Conservation (phyloP, 2,888 invertebrate species). For the Macaria liturata region DNA sequence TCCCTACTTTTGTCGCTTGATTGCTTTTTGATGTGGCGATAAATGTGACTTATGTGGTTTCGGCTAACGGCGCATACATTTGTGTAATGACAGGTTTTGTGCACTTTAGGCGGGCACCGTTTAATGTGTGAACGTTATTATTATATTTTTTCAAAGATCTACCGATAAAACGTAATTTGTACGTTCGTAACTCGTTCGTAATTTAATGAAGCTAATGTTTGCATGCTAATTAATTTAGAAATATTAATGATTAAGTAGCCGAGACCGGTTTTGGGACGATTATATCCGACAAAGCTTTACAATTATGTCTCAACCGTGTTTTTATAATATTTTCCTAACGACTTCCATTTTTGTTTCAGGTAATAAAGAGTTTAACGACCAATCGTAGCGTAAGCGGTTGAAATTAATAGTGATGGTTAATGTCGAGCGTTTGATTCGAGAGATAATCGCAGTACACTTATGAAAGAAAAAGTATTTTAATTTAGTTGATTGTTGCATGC, state of each 20-base stretch:
- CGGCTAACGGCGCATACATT: slow-evolving; percentile 63
- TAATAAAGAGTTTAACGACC: slow-evolving; percentile 26
- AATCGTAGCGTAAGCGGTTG: slow-evolving; percentile 35
- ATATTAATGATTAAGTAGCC: slow-evolving; percentile 19
- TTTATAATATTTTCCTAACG: slow-evolving; percentile 1
- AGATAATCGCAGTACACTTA: slow-evolving; percentile 65
- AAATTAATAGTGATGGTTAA: slow-evolving; percentile 49
- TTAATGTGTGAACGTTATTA: slow-evolving; percentile 71
- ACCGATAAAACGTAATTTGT: slow-evolving; percentile 22
- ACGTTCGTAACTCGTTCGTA: slow-evolving; percentile 22
- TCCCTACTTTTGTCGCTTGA: slow-evolving; percentile 75
- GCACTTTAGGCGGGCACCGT: slow-evolving; percentile 65
- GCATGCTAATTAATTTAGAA: slow-evolving; percentile 28
- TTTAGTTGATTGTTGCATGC: slow-evolving; percentile 71
- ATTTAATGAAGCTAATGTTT: slow-evolving; percentile 24
- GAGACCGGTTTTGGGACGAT: slow-evolving; percentile 11
- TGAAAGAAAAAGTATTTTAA: slow-evolving; percentile 77
- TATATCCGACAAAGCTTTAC: slow-evolving; percentile 10
- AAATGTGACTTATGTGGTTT: slow-evolving; percentile 82
- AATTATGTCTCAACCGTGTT: slow-evolving; percentile 2
- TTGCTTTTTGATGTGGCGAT: slow-evolving; percentile 81
- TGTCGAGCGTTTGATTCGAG: slow-evolving; percentile 51
- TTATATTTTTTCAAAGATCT: slow-evolving; percentile 22
- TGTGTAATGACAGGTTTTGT: slow-evolving; percentile 71
- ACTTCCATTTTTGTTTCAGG: slow-evolving; percentile 30